A percentile compares a stretch with the other conserved stretches of the same genome.
phyloP scores from a whole-genome alignment of 2,888 invertebrate genomes.

The Agonopterix arenella region DNA sequence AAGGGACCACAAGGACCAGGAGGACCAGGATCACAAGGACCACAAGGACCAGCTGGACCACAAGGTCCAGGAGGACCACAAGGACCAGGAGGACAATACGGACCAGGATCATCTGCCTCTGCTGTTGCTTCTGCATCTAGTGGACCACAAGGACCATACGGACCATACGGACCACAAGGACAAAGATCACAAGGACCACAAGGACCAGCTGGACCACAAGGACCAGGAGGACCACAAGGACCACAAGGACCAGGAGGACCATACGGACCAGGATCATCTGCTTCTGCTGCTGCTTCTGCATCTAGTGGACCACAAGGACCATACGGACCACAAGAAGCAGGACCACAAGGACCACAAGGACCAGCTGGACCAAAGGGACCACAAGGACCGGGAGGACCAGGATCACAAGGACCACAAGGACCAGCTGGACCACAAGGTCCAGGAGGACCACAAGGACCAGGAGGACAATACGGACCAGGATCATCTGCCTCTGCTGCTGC shows the following conservation, averaged over 20 bases:
- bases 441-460: too few relatives aligned
- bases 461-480: too few relatives aligned
- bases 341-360: conserved; percentile 3
- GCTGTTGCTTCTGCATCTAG: too few relatives aligned
- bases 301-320: background rate
- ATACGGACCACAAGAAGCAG: background rate
- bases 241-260: conserved; percentile 2
- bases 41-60: background rate
- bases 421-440: background rate
- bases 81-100: background rate
- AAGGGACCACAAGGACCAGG: conserved; percentile 4
- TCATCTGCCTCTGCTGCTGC: background rate
- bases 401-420: background rate
- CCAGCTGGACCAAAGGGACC: background rate
- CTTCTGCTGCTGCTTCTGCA: conserved; percentile 1
- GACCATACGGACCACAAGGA: too few relatives aligned
- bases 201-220: too few relatives aligned
- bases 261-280: too few relatives aligned
- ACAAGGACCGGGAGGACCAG: conserved; percentile 2
- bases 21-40: too few relatives aligned
- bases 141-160: too few relatives aligned
- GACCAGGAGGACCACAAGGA: background rate
- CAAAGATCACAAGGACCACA: too few relatives aligned
- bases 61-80: background rate
- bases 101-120: too few relatives aligned